Percentiles rank a stretch among this genome's conserved stretches.
These are phyloP conservation scores for Iselma pallidipennis DNA, from an alignment of 2,888 invertebrate species.

Conservation along the genomic window DNA sequence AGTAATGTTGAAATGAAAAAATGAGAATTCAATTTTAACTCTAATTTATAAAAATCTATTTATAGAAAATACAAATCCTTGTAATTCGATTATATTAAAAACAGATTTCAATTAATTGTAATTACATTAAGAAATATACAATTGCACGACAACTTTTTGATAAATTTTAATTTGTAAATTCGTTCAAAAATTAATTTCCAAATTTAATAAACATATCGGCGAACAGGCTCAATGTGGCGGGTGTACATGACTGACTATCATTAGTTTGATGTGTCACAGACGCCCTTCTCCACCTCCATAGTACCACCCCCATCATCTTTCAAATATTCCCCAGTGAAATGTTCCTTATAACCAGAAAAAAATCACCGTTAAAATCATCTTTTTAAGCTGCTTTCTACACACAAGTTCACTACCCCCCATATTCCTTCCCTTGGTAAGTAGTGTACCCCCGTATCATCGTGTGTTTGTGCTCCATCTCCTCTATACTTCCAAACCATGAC, in stretches of 20 bases:
- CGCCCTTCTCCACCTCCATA: constrained; percentile 21
- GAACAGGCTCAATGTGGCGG: constrained; percentile 38
- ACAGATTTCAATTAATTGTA: too few relatives aligned
- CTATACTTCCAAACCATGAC: constrained; percentile 30
- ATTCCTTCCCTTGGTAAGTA: background rate
- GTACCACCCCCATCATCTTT: background rate
- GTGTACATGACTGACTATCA: constrained; percentile 49
- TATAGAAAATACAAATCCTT: too few relatives aligned
- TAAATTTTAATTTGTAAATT: background rate
- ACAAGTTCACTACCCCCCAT: constrained; percentile 14
- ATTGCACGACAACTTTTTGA: too few relatives aligned
- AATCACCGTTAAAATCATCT: constrained; percentile 24
- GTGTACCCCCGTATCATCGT: constrained; percentile 5
- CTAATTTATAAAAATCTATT: too few relatives aligned
- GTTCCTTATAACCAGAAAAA: constrained; percentile 13
- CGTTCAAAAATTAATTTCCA: constrained; percentile 20
- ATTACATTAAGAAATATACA: too few relatives aligned
- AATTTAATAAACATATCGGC: constrained; percentile 42
- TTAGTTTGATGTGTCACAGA: constrained; percentile 50
- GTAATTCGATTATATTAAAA: too few relatives aligned
- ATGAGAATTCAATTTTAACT: too few relatives aligned
- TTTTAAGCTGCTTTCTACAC: constrained; percentile 7
- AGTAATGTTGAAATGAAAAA: too few relatives aligned
- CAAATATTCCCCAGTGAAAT: constrained; percentile 5
- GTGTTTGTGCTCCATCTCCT: background rate